A percentile compares a stretch with the other conserved stretches of the same genome.
These are phyloP conservation scores for Ia io DNA, from an alignment of 2,113 vertebrate species.

Conservation along the genomic window DNA sequence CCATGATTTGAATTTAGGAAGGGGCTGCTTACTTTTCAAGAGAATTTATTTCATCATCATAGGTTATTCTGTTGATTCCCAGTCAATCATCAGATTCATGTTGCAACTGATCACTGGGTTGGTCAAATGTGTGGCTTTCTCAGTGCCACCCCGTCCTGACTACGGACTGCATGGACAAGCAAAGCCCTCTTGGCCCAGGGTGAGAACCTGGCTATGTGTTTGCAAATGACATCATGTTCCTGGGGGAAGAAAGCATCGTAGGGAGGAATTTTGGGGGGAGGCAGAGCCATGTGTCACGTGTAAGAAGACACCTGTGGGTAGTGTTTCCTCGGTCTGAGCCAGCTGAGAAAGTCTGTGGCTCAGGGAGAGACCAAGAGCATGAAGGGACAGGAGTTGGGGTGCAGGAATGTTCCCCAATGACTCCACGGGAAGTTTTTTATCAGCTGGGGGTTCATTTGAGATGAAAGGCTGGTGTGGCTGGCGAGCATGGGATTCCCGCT, in stretches of 20 bases:
- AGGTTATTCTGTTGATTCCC: background rate
- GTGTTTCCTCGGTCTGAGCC: background rate
- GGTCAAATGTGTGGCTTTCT: background rate
- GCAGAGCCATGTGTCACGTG: background rate
- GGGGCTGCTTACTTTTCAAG: background rate
- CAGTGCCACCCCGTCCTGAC: background rate
- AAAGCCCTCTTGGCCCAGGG: background rate
- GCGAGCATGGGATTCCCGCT: constrained; percentile 53
- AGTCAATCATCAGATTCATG: background rate
- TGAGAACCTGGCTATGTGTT: background rate
- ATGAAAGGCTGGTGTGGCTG: constrained; percentile 75
- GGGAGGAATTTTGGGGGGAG: background rate
- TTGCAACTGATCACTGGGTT: background rate
- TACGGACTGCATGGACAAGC: background rate
- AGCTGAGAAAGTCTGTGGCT: background rate
- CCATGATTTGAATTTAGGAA: background rate
- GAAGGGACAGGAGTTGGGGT: background rate
- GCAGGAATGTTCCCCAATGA: background rate
- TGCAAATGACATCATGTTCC: background rate
- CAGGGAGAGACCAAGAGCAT: background rate
- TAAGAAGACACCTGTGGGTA: background rate
- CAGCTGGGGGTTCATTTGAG: constrained; percentile 77
- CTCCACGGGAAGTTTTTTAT: constrained; percentile 47
- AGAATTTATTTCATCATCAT: background rate
- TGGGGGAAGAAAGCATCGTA: background rate